A percentile compares a stretch with the other conserved stretches of the same genome.
These are phyloP conservation scores for Vireo griseus DNA, from an alignment of 2,797 vertebrate species.

Conservation along the genomic window DNA sequence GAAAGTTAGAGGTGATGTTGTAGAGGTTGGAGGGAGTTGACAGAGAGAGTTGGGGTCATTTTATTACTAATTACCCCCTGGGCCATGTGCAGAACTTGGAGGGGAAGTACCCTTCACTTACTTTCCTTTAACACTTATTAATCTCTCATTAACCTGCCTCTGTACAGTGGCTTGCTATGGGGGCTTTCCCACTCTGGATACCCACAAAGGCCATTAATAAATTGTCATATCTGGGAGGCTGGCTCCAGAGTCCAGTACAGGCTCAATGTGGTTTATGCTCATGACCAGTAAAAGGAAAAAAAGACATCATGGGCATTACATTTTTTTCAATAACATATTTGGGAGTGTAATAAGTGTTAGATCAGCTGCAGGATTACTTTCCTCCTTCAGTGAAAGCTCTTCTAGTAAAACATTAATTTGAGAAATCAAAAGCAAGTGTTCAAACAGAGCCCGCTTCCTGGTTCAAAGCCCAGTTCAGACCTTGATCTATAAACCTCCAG, in stretches of 20 bases:
- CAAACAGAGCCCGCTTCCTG: conserved; percentile 9
- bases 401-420: conserved; percentile 56
- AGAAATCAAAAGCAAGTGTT: conserved; percentile 6
- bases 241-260: background rate
- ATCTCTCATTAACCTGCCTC: background rate
- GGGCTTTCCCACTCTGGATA: background rate
- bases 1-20: background rate
- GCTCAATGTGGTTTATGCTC: background rate
- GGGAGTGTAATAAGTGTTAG: background rate
- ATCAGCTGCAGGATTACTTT: background rate
- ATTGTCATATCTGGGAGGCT: background rate
- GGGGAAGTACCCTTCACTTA: background rate
- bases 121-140: background rate
- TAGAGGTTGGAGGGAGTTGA: background rate
- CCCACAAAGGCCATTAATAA: background rate
- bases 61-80: background rate
- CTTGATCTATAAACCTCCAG: background rate
- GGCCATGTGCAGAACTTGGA: background rate
- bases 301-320: background rate
- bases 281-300: background rate
- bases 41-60: background rate
- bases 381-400: background rate
- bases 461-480: conserved; percentile 27
- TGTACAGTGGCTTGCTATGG: background rate
- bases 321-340: background rate